Base-by-base conservation (phyloP, 2,797 vertebrate genomes). In the Phoxinus dragarum region DNA sequence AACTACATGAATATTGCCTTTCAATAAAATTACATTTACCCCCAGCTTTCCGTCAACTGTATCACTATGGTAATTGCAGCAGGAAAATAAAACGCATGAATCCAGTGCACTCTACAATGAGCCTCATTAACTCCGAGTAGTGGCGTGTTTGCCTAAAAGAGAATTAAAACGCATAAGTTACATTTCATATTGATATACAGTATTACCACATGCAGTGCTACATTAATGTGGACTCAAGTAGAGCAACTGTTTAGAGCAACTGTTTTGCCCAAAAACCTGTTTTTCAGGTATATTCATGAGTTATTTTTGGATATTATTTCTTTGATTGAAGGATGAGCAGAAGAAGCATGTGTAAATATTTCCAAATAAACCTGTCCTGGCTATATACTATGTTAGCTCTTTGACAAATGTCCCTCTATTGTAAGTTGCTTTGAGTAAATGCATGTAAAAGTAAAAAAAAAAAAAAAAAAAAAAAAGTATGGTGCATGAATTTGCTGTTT, bases 21-120 rank as follows among this genome's bases (percentile, higher is more conserved):
- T 77, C 34, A 61, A 27, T 42, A 27, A 77, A 77, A 27, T 61
- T 10, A 76, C 34, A 76, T 76, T 54, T 76, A 59, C 34, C 34
- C 40, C 34, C 34, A 40, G 75, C 52, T 59, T 77, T 77, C 54
- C 12, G 0, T 40, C 31, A 77, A 40, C 12, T 27, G 54, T 17
- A 54, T 54, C 31, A 14, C 12, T 38, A 40, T 2, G 4, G 49
- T 38, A 76, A 76, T 56, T 56, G 34, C 31, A 76, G 34, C 49
- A 14, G 19, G 19, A 40, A 76, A 76, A n/a, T 44, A 17, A 59
- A 67, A 68, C 34, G 1, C 17, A 68, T 68, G 17, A 40, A 68
- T 68, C 36, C 67, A 2, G 67, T 38, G 19, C 19, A 68, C 2
- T 59, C 19, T 38, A 36, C 73, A 49, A 72, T 9, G 71, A 47